phyloP scores from a whole-genome alignment of 92 coral and sea anemone genomes.

The Palythoa grandis region DNA sequence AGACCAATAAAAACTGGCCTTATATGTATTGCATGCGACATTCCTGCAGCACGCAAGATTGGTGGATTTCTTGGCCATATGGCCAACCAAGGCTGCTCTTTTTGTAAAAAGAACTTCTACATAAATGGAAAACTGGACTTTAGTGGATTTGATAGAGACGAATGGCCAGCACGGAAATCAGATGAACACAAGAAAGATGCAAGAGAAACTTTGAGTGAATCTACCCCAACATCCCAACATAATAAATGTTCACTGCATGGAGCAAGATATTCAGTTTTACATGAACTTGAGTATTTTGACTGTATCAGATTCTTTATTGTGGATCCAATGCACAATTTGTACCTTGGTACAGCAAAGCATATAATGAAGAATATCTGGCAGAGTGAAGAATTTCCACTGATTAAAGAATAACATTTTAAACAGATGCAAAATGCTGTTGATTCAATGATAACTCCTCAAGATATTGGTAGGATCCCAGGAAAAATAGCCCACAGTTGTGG shows the following conservation, averaged over 20 bases:
- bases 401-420: slow-evolving; percentile 51
- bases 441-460: slow-evolving; percentile 63
- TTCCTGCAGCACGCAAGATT: slow-evolving; percentile 72
- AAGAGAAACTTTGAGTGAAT: slow-evolving; percentile 43
- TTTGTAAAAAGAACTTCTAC: slow-evolving; percentile 55
- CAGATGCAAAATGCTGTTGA: slow-evolving; percentile 56
- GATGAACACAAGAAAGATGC: slow-evolving; percentile 54
- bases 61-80: slow-evolving; percentile 76
- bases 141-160: slow-evolving; percentile 64
- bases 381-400: slow-evolving; percentile 46
- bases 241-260: slow-evolving; percentile 54
- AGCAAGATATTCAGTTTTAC: slow-evolving; percentile 70
- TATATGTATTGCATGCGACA: slow-evolving; percentile 71
- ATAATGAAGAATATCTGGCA: slow-evolving; percentile 67
- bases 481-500: slow-evolving; percentile 61
- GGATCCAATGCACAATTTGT: slow-evolving; percentile 68
- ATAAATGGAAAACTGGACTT: slow-evolving; percentile 50
- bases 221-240: slow-evolving; percentile 53
- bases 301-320: slow-evolving; percentile 60
- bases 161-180: slow-evolving; percentile 53
- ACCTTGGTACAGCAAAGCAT: slow-evolving; percentile 64
- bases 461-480: slow-evolving; percentile 67
- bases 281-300: slow-evolving; percentile 64
- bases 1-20: slow-evolving; percentile 58
- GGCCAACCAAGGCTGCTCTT: slow-evolving; percentile 69